phyloP scores from a whole-genome alignment of 2,888 invertebrate genomes.

The Ceramica pisi region DNA sequence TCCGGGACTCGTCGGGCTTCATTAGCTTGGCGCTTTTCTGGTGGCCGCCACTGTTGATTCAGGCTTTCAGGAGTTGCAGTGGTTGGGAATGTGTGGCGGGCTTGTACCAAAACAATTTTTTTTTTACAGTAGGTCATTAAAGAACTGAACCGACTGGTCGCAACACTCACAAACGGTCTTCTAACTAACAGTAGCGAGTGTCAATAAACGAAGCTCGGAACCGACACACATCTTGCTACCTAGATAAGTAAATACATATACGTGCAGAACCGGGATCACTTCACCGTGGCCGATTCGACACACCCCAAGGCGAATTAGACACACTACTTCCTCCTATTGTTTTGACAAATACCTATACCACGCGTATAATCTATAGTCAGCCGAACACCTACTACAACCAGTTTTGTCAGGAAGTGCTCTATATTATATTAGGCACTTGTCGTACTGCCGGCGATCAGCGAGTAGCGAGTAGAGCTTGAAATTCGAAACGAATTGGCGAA shows the following conservation, averaged over 20 bases:
- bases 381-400: conserved; percentile 59
- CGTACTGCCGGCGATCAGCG: too few species aligned
- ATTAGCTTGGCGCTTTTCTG: too few species aligned
- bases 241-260: background rate
- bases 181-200: background rate
- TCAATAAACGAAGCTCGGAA: background rate
- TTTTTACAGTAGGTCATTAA: too few species aligned
- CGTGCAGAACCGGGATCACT: background rate
- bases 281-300: conserved; percentile 47
- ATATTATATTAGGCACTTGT: conserved; percentile 66
- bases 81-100: too few species aligned
- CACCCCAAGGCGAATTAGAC: conserved; percentile 59
- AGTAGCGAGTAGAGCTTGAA: too few species aligned
- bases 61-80: too few species aligned
- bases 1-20: too few species aligned
- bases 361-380: conserved; percentile 37
- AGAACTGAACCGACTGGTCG: too few species aligned
- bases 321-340: conserved; percentile 66
- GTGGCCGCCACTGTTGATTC: too few species aligned
- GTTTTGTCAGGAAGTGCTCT: conserved; percentile 71
- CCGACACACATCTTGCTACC: background rate
- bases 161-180: background rate
- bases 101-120: too few species aligned
- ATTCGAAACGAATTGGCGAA: too few species aligned
- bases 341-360: conserved; percentile 43